phyloP scores from a whole-genome alignment of 2,113 vertebrate species.

The Centropus unirufus region DNA sequence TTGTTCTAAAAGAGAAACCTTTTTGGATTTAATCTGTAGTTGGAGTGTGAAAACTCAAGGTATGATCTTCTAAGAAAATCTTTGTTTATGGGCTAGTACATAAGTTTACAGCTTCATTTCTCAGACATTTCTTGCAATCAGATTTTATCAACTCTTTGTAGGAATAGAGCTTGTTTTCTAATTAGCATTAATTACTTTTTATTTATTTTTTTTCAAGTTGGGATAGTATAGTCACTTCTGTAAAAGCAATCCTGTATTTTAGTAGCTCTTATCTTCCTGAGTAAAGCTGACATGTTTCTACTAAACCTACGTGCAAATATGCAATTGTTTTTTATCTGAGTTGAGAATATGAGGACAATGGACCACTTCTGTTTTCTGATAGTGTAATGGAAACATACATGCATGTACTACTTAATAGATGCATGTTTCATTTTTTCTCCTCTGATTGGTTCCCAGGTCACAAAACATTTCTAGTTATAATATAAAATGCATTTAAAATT shows the following conservation, averaged over 20 bases:
- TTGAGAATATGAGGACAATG: not conserved
- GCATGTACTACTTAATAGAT: not conserved
- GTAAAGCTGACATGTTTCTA: not conserved
- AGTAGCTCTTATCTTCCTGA: not conserved
- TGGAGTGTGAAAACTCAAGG: not conserved
- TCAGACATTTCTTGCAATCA: not conserved
- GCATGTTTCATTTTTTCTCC: not conserved
- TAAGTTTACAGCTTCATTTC: not conserved
- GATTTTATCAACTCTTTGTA: not conserved
- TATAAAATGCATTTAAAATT: not conserved
- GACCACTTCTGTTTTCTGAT: not conserved
- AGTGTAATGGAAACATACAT: not conserved
- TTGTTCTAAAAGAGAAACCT: not conserved
- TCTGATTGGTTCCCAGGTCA: not conserved
- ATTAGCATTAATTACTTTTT: not conserved
- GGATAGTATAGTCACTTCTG: not conserved
- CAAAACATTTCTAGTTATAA: not conserved
- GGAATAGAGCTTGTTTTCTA: not conserved
- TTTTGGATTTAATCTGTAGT: not conserved
- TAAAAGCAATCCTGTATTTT: not conserved
- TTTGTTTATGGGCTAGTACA: not conserved
- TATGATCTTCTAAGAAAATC: not conserved
- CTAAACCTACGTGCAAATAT: not conserved
- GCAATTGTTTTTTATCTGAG: not conserved
- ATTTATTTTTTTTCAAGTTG: not conserved